Evolutionary conservation across 2,113 vertebrate species (phyloP).

Genomic region (Corythaeola cristata): DNA sequence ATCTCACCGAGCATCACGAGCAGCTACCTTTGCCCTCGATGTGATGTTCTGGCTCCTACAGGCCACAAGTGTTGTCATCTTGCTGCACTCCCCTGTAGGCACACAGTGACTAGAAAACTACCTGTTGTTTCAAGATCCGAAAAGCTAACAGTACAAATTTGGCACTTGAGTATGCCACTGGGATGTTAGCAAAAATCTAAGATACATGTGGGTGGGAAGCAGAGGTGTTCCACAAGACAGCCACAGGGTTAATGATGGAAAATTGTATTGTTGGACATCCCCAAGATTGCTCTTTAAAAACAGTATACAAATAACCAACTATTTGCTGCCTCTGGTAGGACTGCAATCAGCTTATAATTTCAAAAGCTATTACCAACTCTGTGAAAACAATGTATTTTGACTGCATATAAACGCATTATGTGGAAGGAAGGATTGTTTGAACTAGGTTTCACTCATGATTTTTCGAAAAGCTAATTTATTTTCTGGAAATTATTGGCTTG

Average conservation of each 20-base stretch:
- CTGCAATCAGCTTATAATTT: not conserved
- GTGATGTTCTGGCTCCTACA: not conserved
- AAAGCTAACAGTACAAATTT: not conserved
- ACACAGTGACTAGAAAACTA: not conserved
- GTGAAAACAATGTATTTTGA: not conserved
- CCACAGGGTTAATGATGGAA: not conserved
- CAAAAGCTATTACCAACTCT: not conserved
- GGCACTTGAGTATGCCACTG: not conserved
- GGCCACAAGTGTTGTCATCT: not conserved
- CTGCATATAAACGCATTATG: not conserved
- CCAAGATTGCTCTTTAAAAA: not conserved
- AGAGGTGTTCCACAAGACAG: not conserved
- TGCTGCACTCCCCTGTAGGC: not conserved
- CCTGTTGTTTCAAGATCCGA: not conserved
- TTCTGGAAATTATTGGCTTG: not conserved
- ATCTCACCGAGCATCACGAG: rapidly evolving
- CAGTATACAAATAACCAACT: not conserved
- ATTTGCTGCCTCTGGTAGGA: not conserved
- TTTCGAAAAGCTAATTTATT: not conserved
- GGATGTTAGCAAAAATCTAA: not conserved
- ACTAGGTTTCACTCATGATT: not conserved
- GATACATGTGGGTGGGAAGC: not conserved
- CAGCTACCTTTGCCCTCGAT: not conserved
- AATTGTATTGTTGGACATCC: not conserved
- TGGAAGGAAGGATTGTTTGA: not conserved